phyloP scores from a whole-genome alignment of 2,113 vertebrate genomes.

The Progne subis region DNA sequence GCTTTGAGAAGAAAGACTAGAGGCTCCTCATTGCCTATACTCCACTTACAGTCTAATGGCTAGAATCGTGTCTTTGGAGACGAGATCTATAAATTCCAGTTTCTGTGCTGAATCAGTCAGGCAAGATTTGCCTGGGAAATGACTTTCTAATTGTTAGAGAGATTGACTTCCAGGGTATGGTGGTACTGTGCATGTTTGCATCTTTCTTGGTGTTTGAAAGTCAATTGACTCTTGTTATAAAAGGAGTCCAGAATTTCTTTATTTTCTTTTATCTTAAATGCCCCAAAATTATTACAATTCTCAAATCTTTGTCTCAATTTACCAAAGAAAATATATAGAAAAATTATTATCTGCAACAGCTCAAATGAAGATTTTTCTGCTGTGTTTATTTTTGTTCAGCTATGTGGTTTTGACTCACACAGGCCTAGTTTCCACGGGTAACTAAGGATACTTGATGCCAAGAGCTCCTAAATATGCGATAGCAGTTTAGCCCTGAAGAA shows the following conservation, averaged over 20 bases:
- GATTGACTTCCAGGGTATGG: not conserved
- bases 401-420: conserved; percentile 12
- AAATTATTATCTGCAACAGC: not conserved
- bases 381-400: conserved; percentile 25
- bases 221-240: not conserved
- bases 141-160: not conserved
- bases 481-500: not conserved
- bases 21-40: not conserved
- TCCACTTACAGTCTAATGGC: not conserved
- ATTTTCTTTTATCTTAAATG: not conserved
- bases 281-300: not conserved
- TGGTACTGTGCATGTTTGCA: not conserved
- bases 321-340: not conserved
- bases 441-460: not conserved
- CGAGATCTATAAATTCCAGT: not conserved
- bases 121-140: not conserved
- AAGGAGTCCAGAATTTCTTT: not conserved
- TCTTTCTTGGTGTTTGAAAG: not conserved
- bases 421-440: conserved; percentile 36
- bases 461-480: not conserved
- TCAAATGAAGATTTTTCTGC: not conserved
- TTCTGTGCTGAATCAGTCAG: not conserved
- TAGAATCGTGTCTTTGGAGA: not conserved
- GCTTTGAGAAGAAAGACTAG: not conserved
- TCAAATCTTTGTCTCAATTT: not conserved